Base-by-base conservation (phyloP, 2,888 invertebrate genomes). In the Pseudolycoriella hygida region DNA sequence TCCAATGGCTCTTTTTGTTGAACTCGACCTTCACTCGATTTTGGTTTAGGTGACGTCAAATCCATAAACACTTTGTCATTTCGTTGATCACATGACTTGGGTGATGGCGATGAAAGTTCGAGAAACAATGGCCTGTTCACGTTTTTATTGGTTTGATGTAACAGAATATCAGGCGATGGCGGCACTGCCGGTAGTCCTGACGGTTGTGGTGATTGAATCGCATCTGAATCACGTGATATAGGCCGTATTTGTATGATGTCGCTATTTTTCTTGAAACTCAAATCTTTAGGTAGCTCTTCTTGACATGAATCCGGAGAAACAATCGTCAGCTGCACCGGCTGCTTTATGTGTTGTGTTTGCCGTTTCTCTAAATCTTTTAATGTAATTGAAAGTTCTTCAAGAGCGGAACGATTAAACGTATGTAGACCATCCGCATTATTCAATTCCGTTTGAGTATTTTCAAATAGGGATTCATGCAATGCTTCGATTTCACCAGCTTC, bases 161-260 rank as follows among this genome's bases (percentile, higher is more conserved):
- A 39, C 47, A 74, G 71, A 55, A 75, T 69, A 60, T 80, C 80
- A 14, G 80, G 79, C 8, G 80, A 79, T 17, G 76, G 75, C 34
- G 77, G 76, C 39, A 80, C 72, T 32, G 77, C 76, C 19, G 80
- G 77, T 46, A 80, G 73, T 17, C 78, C 80, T 52, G 78, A 80
- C 3, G 79, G 78, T 53, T 77, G 77, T 3, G 81, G 80, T 5
- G 81, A 80, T 58, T 80, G 80, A 57, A 79, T 73, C 31, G 80
- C 74, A 58, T 80, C 80, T 1, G 80, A 80, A 54, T 74, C 77
- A 49, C 77, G 70, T 2, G 80, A 80, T 5, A 74, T 73, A 6
- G 79, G 77, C 47, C 80, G 59, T 61, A 66, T 42, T 66, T 67
- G 37, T 62, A 67, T 52, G 57, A 52, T 54, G 60, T 43, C 46